Base-by-base conservation (phyloP, 92 coral and sea anemone genomes). In the Umimayanthus chanpuru region DNA sequence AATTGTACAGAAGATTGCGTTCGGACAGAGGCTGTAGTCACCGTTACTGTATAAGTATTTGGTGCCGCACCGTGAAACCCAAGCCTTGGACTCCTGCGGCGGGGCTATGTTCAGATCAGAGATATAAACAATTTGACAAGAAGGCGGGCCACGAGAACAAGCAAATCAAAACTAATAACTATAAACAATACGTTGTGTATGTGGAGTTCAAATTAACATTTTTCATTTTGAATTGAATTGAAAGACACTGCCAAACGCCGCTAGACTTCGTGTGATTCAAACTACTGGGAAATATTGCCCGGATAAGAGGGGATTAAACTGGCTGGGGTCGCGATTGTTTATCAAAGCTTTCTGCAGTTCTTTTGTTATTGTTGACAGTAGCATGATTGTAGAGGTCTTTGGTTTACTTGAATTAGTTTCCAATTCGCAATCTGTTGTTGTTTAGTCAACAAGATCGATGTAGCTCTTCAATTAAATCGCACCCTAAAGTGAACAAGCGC, bases 101-200 rank as follows among this genome's bases (percentile, higher is more conserved):
- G 76, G 76, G 78, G 84, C 61, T 83, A 23, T 83, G 87, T 44
- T 11, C 77, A 26, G 61, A 68, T 23, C 77, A 26, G 61, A 68
- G 87, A 72, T 72, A 83, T 83, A 83, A 83, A 83, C 87, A 83
- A 70, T 44, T 9, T 83, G 87, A 83, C 87, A 83, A 20, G 87
- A 83, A 83, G 87, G 87, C 79, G 87, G 87, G 66, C 14, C 77
- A 70, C 50, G 25, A 47, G 77, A 8, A 44, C 29, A 83, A 16
- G 65, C 38, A 70, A 68, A 47, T 70, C 78, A 68, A 41, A 83
- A 83, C 49, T 70, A 43, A 83, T 83, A 83, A 83, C 73, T 68
- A 18, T 43, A 83, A 83, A 83, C 87, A 83, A 83, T 68, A 43
- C 58, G 25, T 66, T 82, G 77, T 66, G 75, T 83, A 70, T 73